A percentile compares a stretch with the other conserved stretches of the same genome.
These are phyloP conservation scores for Anolis sagrei DNA, from an alignment of 2,113 vertebrate species.

Conservation along the genomic window DNA sequence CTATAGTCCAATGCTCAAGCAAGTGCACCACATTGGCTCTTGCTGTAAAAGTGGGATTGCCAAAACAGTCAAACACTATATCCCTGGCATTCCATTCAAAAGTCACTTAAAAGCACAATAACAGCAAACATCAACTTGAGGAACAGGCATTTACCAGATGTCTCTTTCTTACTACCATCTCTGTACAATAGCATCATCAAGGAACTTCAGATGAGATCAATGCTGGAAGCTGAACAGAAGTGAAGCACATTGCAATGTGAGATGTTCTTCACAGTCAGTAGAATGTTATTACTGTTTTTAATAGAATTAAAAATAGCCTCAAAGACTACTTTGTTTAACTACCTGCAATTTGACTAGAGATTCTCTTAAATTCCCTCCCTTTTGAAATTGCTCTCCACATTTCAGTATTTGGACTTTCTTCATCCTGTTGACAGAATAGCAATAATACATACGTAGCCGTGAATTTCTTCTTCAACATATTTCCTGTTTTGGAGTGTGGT, in stretches of 20 bases:
- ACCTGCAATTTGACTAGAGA: background rate
- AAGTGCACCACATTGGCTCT: too few relatives aligned
- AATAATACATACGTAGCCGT: background rate
- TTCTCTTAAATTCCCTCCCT: background rate
- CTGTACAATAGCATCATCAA: background rate
- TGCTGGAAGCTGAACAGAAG: background rate
- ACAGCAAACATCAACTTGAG: background rate
- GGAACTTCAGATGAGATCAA: background rate
- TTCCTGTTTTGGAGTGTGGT: too few relatives aligned
- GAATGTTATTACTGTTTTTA: background rate
- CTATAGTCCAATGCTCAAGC: too few relatives aligned
- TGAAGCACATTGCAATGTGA: background rate
- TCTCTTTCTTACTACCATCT: background rate
- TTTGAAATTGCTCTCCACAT: background rate
- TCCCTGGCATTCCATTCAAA: too few relatives aligned
- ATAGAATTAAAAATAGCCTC: background rate
- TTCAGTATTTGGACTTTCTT: background rate
- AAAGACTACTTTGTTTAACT: background rate
- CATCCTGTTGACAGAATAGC: background rate
- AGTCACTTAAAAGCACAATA: background rate
- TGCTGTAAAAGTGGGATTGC: background rate
- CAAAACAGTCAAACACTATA: background rate
- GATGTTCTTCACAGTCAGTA: background rate
- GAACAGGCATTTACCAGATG: background rate
- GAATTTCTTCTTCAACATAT: too few relatives aligned